Conservation (phyloP, 1,140 invertebrate genomes). For the Drosophila gunungcola region DNA sequence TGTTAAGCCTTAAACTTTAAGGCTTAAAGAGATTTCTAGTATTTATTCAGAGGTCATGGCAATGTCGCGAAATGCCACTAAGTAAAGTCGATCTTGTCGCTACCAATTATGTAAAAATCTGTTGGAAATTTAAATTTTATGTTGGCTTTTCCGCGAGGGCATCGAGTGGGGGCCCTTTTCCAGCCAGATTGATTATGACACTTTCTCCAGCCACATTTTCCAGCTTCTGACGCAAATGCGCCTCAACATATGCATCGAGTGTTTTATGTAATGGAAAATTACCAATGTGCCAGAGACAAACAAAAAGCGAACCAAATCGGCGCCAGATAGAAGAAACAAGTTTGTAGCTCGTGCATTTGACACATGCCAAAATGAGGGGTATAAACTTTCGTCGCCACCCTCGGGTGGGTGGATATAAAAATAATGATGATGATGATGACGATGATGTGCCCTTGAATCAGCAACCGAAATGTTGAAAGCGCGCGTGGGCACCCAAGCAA, state of each 20-base stretch:
- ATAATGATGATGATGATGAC: slow-evolving; percentile 41
- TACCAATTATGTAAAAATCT: slow-evolving; percentile 50
- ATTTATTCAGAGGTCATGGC: slow-evolving; percentile 13
- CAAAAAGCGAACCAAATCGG: slow-evolving; percentile 39
- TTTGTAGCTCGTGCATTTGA: slow-evolving; percentile 70
- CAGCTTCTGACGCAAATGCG: slow-evolving; percentile 60
- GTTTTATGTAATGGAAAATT: slow-evolving; percentile 72
- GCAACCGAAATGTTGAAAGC: slow-evolving; percentile 22
- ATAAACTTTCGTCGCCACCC: slow-evolving; percentile 46
- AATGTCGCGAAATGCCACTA: slow-evolving; percentile 19
- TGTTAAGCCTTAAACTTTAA: slow-evolving; percentile 14
- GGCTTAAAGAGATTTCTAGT: slow-evolving; percentile 13
- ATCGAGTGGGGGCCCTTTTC: background rate
- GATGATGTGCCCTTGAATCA: slow-evolving; percentile 56
- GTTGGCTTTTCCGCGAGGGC: background rate
- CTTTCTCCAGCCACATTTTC: slow-evolving; percentile 1
- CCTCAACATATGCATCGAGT: slow-evolving; percentile 41
- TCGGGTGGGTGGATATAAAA: slow-evolving; percentile 27
- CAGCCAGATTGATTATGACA: slow-evolving; percentile 41
- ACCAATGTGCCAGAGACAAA: slow-evolving; percentile 25
- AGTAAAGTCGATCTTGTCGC: slow-evolving; percentile 27
- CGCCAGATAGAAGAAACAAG: slow-evolving; percentile 48
- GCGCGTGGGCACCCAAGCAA: slow-evolving; percentile 29
- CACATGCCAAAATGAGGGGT: slow-evolving; percentile 49
- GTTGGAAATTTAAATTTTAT: slow-evolving; percentile 38